These are phyloP conservation scores for Dryococelus australis DNA, from an alignment of 2,888 invertebrate species.

Conservation along the genomic window DNA sequence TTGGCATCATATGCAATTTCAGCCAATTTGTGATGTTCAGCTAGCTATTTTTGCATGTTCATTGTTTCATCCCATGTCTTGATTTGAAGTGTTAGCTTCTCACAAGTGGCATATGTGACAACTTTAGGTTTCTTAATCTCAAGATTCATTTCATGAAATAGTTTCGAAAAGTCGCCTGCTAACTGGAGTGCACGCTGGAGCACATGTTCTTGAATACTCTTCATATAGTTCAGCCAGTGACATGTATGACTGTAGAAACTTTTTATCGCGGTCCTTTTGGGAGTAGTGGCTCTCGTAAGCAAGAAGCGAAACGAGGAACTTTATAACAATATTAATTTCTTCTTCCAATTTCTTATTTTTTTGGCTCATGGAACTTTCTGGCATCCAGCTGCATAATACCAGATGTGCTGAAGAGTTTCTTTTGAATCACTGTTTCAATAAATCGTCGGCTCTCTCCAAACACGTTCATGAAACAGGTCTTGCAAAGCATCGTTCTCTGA, in stretches of 20 bases:
- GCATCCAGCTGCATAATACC: not conserved
- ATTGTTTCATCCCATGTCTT: not conserved
- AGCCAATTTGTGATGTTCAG: too few relatives aligned
- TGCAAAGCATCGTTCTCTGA: not conserved
- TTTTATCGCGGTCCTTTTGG: not conserved
- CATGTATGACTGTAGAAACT: not conserved
- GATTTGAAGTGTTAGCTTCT: constrained; percentile 4
- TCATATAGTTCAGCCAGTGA: constrained; percentile 7
- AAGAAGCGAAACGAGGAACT: not conserved
- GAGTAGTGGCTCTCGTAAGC: constrained; percentile 17
- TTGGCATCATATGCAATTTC: too few relatives aligned
- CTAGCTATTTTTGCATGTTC: too few relatives aligned
- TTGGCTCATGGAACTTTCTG: not conserved
- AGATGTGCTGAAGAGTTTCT: constrained; percentile 1
- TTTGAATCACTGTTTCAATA: not conserved
- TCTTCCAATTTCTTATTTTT: constrained; percentile 20
- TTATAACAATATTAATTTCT: not conserved
- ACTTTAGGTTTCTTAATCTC: constrained; percentile 26
- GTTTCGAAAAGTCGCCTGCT: constrained; percentile 5
- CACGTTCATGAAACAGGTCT: not conserved
- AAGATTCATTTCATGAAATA: constrained; percentile 21
- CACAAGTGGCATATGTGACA: constrained; percentile 16
- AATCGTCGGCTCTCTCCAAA: constrained; percentile 18
- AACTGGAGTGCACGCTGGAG: too few relatives aligned
- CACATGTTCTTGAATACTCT: too few relatives aligned